Evolutionary conservation across 2,797 vertebrate species (phyloP).

Genomic region (Gallinago nigripennis): DNA sequence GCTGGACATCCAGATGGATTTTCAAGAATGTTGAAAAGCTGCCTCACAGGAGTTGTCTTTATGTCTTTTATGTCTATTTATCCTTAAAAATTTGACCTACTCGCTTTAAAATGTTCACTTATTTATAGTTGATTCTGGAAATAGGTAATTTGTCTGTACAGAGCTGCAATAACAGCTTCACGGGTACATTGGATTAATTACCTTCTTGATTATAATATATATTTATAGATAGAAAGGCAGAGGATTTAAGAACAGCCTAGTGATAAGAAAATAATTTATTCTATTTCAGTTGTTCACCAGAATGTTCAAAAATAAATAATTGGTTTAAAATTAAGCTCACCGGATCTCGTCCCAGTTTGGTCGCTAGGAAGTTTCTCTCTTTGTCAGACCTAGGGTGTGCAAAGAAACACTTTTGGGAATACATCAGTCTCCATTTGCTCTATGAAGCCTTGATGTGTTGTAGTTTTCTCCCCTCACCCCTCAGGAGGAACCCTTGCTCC

Average conservation of each 20-base stretch:
- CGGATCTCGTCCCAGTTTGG: not conserved
- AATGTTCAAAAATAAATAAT: not conserved
- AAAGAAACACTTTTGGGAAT: not conserved
- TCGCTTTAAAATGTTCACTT: not conserved
- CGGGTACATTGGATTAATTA: not conserved
- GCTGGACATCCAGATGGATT: not conserved
- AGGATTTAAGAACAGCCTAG: not conserved
- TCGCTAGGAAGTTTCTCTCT: not conserved
- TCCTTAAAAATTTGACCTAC: not conserved
- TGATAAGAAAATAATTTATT: not conserved
- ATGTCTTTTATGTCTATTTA: not conserved
- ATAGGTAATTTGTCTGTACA: constrained; percentile 9
- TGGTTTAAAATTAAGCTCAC: not conserved
- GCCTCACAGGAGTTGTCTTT: rapidly evolving
- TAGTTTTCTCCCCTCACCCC: not conserved
- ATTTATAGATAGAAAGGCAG: constrained; percentile 30
- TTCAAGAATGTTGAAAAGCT: not conserved
- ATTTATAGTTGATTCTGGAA: constrained; percentile 1
- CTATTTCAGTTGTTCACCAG: constrained; percentile 8
- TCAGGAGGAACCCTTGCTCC: not conserved
- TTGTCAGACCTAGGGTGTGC: not conserved
- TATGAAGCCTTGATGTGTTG: not conserved
- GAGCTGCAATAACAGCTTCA: not conserved
- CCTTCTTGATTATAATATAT: constrained; percentile 7
- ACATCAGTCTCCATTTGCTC: not conserved